Percentiles rank a stretch among this genome's conserved stretches.
phyloP scores from a whole-genome alignment of 2,797 vertebrate genomes.

The Odontamblyopus rebecca region DNA sequence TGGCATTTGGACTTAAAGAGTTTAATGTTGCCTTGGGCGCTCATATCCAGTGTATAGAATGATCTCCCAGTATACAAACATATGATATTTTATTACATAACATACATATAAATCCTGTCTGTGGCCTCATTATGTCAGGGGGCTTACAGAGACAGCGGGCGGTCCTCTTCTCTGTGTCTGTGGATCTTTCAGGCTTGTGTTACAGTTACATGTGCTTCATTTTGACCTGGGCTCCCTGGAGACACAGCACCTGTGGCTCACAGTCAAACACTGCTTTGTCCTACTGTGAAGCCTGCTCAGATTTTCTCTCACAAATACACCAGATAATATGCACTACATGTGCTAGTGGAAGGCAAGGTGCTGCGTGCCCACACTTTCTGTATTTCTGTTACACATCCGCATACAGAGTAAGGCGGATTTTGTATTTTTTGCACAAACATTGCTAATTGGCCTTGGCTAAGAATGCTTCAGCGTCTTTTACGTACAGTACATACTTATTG shows the following conservation, averaged over 20 bases:
- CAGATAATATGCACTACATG: not conserved
- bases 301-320: not conserved
- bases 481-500: too few relatives aligned
- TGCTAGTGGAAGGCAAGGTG: not conserved
- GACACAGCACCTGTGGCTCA: not conserved
- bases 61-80: not conserved
- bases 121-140: conserved; percentile 14
- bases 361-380: too few relatives aligned
- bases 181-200: not conserved
- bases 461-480: too few relatives aligned
- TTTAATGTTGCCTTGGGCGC: not conserved
- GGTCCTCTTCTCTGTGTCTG: not conserved
- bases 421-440: too few relatives aligned
- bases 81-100: not conserved
- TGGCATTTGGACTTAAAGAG: too few relatives aligned
- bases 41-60: not conserved
- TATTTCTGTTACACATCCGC: too few relatives aligned
- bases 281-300: not conserved
- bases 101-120: not conserved
- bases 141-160: not conserved
- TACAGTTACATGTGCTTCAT: conserved; percentile 6
- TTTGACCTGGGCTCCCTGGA: not conserved
- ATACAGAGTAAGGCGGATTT: too few relatives aligned
- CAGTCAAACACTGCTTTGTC: not conserved
- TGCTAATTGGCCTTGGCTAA: too few relatives aligned